Base-by-base conservation (phyloP, 53 echinoderm and acorn worm genomes). In the Luidia sarsii region DNA sequence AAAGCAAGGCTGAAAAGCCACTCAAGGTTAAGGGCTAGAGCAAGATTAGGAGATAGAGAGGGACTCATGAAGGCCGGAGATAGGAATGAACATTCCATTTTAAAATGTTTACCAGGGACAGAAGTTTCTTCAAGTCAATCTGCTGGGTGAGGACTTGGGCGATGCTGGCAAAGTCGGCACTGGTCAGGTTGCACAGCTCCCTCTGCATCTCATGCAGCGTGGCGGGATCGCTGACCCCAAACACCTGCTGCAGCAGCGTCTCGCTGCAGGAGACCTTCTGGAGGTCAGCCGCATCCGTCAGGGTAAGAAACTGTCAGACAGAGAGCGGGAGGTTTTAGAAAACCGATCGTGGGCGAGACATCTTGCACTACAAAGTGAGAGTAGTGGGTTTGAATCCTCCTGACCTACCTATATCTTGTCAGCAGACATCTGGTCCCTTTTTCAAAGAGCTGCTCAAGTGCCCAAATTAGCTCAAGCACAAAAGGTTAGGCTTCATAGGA, bases 131-230 rank as follows among this genome's bases (percentile, higher is more conserved):
- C 38, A 69, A 18, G n/a, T 86, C 87, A 24, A 80, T 50, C 30
- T 86, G 65, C 28, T 48, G 24, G 29, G 62, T 9, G 5, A 86
- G 37, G 36, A 80, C 80, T 29, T 20, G 23, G 0, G 59, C 80
- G 22, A 86, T 48, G 34, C 53, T 67, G 16, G 49, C 33, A 34
- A 68, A 86, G 36, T 86, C 48, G 25, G 31, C 70, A 0, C 50
- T n/a, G 10, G 87, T 86, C 45, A 86, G 80, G 19, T 39, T 80
- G 62, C 87, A 86, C 0, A 86, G 80, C 15, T 86, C 87, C 57
- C 8, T 45, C 62, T 69, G 57, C 80, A 80, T 86, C 62, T 86
- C 64, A 15, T 68, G 30, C 16, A 80, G 70, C 1, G 67, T 62
- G 18, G 68, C 22, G 24, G 39, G 25, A 21, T 86, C 56, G n/a